Evolutionary conservation across 2,797 vertebrate species (phyloP), one percentile per base, ranked within the genome.

Genomic region (Bovichtus variegatus): DNA sequence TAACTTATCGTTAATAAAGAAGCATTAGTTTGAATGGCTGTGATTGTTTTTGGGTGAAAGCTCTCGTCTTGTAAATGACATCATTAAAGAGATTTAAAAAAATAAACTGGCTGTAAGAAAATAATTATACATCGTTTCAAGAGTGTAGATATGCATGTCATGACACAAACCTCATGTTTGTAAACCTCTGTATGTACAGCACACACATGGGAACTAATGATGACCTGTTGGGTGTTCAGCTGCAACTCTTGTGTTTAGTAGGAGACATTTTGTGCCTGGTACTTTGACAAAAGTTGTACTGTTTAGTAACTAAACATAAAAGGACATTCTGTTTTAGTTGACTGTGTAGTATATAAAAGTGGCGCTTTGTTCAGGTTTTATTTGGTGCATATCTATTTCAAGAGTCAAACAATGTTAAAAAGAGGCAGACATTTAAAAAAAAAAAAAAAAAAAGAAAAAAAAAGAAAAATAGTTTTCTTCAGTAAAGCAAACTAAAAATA

Each of bases 31-130:
- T 72, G 36, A 63, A 40, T 60, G 49, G 69, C 9, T 9, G 23
- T 18, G 44, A 80, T 38, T 50, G 23, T 41, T 85, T 34, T 57
- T n/a, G 18, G 63, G 7, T 57, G 38, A 75, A 43, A 78, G 16
- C 47, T 74, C 38, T 62, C 23, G 5, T 46, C 25, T 59, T 27
- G 19, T 47, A 66, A 71, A 63, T 76, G 57, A 77, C 69, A 83
- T 74, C 43, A 72, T 53, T 40, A 53, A n/a, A 69, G 60, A 74
- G 40, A 59, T 34, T 81, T 73, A 76, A 59, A 46, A 13, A 78
- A 25, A 74, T 69, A 72, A 81, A 82, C 23, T 47, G 23, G 23
- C 36, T 64, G 29, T 83, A 84, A 71, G 40, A 88, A 86, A 85
- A 71, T 79, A 85, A 74, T 21, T 71, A 19, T 55, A 71, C 58